phyloP scores from a whole-genome alignment of 1,140 invertebrate genomes.

The Dinothrombium tinctorium region DNA sequence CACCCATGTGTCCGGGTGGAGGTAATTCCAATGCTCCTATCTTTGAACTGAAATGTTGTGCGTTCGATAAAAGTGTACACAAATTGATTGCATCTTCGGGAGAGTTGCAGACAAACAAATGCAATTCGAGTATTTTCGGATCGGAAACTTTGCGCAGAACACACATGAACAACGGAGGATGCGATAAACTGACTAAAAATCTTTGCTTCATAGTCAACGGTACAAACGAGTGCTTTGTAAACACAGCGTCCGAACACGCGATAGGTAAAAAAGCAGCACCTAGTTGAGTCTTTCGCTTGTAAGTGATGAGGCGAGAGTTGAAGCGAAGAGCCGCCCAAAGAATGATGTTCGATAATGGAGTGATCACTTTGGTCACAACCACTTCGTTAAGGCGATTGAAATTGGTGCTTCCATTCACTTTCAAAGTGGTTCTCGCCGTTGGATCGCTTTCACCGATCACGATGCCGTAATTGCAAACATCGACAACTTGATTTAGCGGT shows the following conservation, averaged over 20 bases:
- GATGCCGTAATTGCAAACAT: slow-evolving; percentile 14
- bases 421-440: neutral
- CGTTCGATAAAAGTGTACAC: neutral
- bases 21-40: slow-evolving; percentile 2
- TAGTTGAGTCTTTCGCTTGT: slow-evolving; percentile 1
- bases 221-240: slow-evolving; percentile 13
- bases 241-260: slow-evolving; percentile 14
- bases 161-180: slow-evolving; percentile 66
- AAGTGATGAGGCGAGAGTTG: slow-evolving; percentile 1
- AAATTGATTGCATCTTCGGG: slow-evolving; percentile 67
- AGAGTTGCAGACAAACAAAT: slow-evolving; percentile 55
- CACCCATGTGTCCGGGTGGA: slow-evolving; percentile 5
- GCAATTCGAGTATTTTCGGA: slow-evolving; percentile 55
- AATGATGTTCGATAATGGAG: slow-evolving; percentile 14
- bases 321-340: slow-evolving; percentile 15
- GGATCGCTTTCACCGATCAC: slow-evolving; percentile 13
- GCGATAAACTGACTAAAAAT: slow-evolving; percentile 19
- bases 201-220: slow-evolving; percentile 10
- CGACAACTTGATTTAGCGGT: slow-evolving; percentile 3
- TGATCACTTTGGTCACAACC: slow-evolving; percentile 16
- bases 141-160: slow-evolving; percentile 37
- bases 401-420: slow-evolving; percentile 3
- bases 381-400: neutral
- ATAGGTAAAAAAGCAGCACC: slow-evolving; percentile 16
- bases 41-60: neutral